Base-by-base conservation (phyloP, 2,888 invertebrate species). In the Polymixis flavicincta region DNA sequence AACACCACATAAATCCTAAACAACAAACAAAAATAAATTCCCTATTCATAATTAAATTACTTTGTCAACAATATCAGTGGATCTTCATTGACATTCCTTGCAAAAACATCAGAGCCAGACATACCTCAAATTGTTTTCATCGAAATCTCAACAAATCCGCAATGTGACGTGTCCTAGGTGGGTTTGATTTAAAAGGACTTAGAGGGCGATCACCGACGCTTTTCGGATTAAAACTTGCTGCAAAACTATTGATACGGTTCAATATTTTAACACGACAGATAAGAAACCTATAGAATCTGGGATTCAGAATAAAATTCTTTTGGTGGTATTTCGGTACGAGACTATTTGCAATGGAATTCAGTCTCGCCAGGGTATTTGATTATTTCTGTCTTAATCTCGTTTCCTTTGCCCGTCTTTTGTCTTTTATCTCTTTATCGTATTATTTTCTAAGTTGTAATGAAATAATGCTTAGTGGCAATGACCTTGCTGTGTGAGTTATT, bases 111-210 rank as follows among this genome's bases (percentile, higher is more conserved):
- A 59, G 28, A 65, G 19, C 59, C 57, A 85, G 69, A 70, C 70
- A 57, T 76, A 57, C 60, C 50, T 64, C 14, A 71, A 65, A 73
- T 78, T 80, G 67, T 82, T 85, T 80, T 77, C 19, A 52, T 64
- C 42, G 52, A 80, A 84, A 87, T 84, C 82, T 83, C 74, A 72
- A 83, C 74, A 80, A 88, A 85, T 88, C 76, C 84, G 25, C 73
- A 74, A 66, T 74, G 80, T 82, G 78, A 85, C 83, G 84, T 85
- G 77, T 79, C 45, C 19, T 37, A 74, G 60, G 74, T 78, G 76
- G 83, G 87, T 92, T 92, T 90, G 89, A 92, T 92, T 90, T 92
- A 90, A 88, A 89, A 88, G 85, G 91, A 89, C 88, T 92, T 87
- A 87, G 11, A 74, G 84, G 71, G 52, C 85, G 82, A 85, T 87